phyloP scores from a whole-genome alignment of 2,888 invertebrate species.

The Pheosia gnoma region DNA sequence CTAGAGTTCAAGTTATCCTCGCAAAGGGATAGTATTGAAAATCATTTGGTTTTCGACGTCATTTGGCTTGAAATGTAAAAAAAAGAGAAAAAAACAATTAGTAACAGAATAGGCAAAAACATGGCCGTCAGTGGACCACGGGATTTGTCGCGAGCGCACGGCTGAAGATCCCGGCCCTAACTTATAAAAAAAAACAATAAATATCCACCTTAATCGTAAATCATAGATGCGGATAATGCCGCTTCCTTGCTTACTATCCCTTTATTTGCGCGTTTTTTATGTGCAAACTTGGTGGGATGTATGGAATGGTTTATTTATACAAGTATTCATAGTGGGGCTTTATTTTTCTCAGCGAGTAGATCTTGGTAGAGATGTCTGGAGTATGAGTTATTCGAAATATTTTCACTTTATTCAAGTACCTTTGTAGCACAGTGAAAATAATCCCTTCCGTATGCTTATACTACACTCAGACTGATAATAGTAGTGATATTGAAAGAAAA shows the following conservation, averaged over 20 bases:
- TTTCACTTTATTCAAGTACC: not conserved
- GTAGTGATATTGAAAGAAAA: too few species aligned
- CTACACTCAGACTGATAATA: too few species aligned
- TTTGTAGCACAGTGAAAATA: too few species aligned
- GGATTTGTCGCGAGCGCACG: not conserved
- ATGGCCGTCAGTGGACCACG: not conserved
- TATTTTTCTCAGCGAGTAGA: conserved; percentile 51
- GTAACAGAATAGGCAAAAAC: not conserved
- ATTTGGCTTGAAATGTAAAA: too few species aligned
- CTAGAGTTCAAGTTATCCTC: too few species aligned
- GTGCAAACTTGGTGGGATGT: conserved; percentile 61
- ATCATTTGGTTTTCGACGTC: too few species aligned
- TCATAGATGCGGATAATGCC: conserved; percentile 64
- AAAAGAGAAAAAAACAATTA: not conserved
- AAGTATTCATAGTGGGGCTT: conserved; percentile 67
- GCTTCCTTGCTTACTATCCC: conserved; percentile 46
- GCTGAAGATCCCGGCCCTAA: conserved; percentile 41
- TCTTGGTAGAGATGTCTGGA: conserved; percentile 38
- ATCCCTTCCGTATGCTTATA: too few species aligned
- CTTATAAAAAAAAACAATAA: conserved; percentile 55
- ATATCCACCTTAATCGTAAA: conserved; percentile 68
- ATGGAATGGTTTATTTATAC: conserved; percentile 78
- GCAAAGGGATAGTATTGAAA: too few species aligned
- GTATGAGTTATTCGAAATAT: conserved; percentile 42
- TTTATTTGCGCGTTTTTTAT: conserved; percentile 73